A percentile compares a stretch with the other conserved stretches of the same genome.
phyloP scores from a whole-genome alignment of 2,888 invertebrate species.

The Spodoptera exigua region DNA sequence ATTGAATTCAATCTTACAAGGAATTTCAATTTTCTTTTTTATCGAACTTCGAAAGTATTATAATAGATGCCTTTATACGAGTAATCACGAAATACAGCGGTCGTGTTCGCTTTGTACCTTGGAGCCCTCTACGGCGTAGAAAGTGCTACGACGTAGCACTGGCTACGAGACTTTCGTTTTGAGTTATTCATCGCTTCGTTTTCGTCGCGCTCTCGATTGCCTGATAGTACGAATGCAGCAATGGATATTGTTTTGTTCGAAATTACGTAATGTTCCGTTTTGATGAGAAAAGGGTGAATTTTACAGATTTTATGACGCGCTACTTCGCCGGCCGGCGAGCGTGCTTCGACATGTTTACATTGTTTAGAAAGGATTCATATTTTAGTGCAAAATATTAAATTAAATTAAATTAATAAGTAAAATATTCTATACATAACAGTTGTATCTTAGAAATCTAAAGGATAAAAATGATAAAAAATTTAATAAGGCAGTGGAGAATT shows the following conservation, averaged over 20 bases:
- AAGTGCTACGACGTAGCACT: slow-evolving; percentile 40
- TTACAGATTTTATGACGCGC: slow-evolving; percentile 16
- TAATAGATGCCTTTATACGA: slow-evolving; percentile 20
- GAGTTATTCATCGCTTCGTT: slow-evolving; percentile 27
- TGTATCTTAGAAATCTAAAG: too few relatives aligned
- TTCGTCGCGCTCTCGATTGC: not conserved
- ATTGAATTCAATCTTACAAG: slow-evolving; percentile 6
- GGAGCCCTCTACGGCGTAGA: slow-evolving; percentile 48
- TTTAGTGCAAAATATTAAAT: slow-evolving; percentile 5
- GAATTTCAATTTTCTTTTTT: slow-evolving; percentile 38
- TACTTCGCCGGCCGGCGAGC: slow-evolving; percentile 58
- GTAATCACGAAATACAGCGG: slow-evolving; percentile 29
- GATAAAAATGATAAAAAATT: too few relatives aligned
- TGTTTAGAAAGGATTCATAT: slow-evolving; percentile 26
- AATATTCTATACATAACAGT: too few relatives aligned
- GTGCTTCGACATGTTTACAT: slow-evolving; percentile 67
- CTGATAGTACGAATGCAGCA: not conserved
- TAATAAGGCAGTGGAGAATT: too few relatives aligned
- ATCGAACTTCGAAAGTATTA: slow-evolving; percentile 27
- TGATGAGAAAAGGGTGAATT: slow-evolving; percentile 16
- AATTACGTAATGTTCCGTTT: slow-evolving; percentile 1
- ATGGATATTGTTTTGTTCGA: slow-evolving; percentile 16
- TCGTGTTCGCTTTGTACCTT: slow-evolving; percentile 51
- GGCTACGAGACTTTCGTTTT: slow-evolving; percentile 16
- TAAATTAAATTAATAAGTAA: too few relatives aligned